phyloP scores from a whole-genome alignment of 2,113 vertebrate species.

The Notarius quadriscutis region DNA sequence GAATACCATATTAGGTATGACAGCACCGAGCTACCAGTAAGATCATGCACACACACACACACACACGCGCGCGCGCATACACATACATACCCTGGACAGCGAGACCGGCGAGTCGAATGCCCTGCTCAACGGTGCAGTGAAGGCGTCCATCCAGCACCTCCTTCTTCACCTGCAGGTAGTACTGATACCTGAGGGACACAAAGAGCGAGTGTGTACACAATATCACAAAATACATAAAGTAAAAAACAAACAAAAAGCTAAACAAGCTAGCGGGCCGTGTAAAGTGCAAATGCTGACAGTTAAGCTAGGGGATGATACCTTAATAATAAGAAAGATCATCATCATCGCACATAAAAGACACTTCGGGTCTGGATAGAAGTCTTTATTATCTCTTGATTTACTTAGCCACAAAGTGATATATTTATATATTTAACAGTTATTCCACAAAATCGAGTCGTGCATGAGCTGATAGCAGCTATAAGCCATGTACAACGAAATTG shows the following conservation, averaged over 20 bases:
- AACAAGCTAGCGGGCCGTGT: not conserved
- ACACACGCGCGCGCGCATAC: constrained; percentile 15
- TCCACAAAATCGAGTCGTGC: too few species aligned
- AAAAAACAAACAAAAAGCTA: not conserved
- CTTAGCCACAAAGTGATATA: not conserved
- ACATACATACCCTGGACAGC: constrained; percentile 87
- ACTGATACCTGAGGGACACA: constrained; percentile 82
- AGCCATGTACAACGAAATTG: too few species aligned
- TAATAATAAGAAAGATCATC: not conserved
- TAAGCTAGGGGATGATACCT: not conserved
- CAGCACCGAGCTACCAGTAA: constrained; percentile 8
- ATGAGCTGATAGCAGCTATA: too few species aligned
- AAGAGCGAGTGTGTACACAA: not conserved
- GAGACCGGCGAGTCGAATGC: constrained; percentile 87
- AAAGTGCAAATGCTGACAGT: not conserved
- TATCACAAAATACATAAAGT: not conserved
- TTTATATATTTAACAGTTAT: not conserved
- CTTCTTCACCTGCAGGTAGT: constrained; percentile 97
- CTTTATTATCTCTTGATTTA: not conserved
- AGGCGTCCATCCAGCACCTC: constrained; percentile 89
- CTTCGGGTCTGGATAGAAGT: not conserved
- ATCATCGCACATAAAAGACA: not conserved
- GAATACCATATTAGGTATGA: constrained; percentile 42
- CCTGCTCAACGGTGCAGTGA: constrained; percentile 84
- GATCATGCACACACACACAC: not conserved